These are phyloP conservation scores for Rambutsinella grinnellia DNA, from an alignment of 2,888 invertebrate species.

Conservation along the genomic window DNA sequence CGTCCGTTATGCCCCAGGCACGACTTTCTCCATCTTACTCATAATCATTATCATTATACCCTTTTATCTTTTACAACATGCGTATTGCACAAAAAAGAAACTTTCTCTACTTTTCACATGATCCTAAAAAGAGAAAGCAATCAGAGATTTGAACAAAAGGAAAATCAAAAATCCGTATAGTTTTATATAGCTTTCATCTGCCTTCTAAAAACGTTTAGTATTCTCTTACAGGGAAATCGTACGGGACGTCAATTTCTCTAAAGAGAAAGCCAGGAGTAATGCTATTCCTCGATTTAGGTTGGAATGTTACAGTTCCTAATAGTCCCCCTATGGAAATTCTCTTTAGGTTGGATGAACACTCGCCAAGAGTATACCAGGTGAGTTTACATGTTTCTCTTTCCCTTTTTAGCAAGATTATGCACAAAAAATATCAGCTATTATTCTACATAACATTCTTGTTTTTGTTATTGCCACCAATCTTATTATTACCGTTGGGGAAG, in stretches of 20 bases:
- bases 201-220: too few relatives aligned
- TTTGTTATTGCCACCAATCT: not conserved
- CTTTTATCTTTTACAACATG: slow-evolving; percentile 12
- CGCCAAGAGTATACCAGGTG: slow-evolving; percentile 65
- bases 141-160: not conserved
- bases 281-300: slow-evolving; percentile 63
- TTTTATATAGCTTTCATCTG: too few relatives aligned
- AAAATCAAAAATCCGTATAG: too few relatives aligned
- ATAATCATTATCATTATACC: slow-evolving; percentile 4
- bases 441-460: not conserved
- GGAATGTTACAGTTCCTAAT: slow-evolving; percentile 61
- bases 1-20: slow-evolving; percentile 65
- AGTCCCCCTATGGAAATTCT: slow-evolving; percentile 45
- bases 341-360: slow-evolving; percentile 60
- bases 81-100: not conserved
- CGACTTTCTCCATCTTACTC: slow-evolving; percentile 21
- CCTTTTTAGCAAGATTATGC: too few relatives aligned
- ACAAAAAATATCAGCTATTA: too few relatives aligned
- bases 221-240: slow-evolving; percentile 63
- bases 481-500: not conserved
- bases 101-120: not conserved
- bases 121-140: not conserved
- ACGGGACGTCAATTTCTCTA: slow-evolving; percentile 64
- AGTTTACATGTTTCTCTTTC: too few relatives aligned
- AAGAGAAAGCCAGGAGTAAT: slow-evolving; percentile 65